Evolutionary conservation across 2,888 invertebrate species (phyloP).

Genomic region (Dermolepida albohirtum): DNA sequence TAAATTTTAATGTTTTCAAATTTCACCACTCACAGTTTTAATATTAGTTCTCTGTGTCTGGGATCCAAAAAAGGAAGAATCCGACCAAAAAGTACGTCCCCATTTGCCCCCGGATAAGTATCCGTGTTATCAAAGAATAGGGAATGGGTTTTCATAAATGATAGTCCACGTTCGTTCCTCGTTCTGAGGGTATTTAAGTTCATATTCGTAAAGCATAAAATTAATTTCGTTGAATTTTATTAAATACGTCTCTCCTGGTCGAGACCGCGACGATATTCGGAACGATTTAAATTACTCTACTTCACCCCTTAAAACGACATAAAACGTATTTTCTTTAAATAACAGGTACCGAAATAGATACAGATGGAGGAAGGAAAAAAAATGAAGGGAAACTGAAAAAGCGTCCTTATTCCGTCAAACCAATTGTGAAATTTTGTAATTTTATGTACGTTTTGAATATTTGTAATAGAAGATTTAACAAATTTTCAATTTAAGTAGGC

Average conservation of each 20-base stretch:
- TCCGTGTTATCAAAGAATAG: slow-evolving; percentile 11
- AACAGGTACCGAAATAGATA: slow-evolving; percentile 11
- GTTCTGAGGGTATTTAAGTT: slow-evolving; percentile 28
- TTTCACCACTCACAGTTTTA: slow-evolving; percentile 23
- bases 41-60: slow-evolving; percentile 20
- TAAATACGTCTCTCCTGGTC: slow-evolving; percentile 7
- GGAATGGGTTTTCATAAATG: not conserved
- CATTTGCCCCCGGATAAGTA: slow-evolving; percentile 18
- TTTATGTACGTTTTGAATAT: no score
- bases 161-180: not conserved
- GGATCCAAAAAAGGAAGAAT: not conserved
- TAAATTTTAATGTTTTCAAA: slow-evolving; percentile 36
- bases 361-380: slow-evolving; percentile 11
- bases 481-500: no score
- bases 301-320: slow-evolving; percentile 6
- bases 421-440: no score
- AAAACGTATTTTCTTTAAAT: slow-evolving; percentile 33
- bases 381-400: not conserved
- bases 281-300: slow-evolving; percentile 20
- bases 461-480: no score
- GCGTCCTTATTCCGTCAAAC: not conserved
- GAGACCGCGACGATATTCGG: slow-evolving; percentile 1
- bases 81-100: slow-evolving; percentile 3
- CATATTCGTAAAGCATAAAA: slow-evolving; percentile 36
- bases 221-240: slow-evolving; percentile 36